Evolutionary conservation across 2,113 vertebrate genomes (phyloP).

Genomic region (Speoplatyrhinus poulsoni): DNA sequence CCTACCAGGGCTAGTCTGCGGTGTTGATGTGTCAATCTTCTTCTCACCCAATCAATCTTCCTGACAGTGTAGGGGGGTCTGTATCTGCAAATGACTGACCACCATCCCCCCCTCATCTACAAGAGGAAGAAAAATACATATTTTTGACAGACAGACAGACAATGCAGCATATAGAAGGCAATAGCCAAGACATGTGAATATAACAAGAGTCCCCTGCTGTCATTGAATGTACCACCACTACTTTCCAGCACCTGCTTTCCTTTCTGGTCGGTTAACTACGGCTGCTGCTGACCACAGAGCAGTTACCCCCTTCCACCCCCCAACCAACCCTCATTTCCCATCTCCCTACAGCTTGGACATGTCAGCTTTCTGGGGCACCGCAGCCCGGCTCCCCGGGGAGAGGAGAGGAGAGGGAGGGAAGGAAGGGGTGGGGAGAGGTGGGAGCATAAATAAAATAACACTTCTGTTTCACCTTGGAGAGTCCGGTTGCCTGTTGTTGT

Average conservation of each 20-base stretch:
- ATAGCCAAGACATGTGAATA: too few relatives aligned
- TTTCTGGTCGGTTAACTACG: too few relatives aligned
- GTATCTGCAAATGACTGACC: conserved; percentile 9
- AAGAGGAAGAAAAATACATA: background rate
- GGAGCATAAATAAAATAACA: conserved; percentile 72
- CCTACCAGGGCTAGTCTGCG: conserved; percentile 57
- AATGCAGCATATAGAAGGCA: too few relatives aligned
- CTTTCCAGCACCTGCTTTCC: too few relatives aligned
- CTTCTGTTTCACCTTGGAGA: conserved; percentile 67
- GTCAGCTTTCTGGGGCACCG: conserved; percentile 72
- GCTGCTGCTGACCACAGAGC: too few relatives aligned
- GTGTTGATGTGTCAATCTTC: conserved; percentile 59
- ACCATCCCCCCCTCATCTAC: background rate
- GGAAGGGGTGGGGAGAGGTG: conserved; percentile 22
- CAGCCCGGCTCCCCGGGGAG: conserved; percentile 54
- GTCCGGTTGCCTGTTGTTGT: conserved; percentile 46
- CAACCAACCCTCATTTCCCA: too few relatives aligned
- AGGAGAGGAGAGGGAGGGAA: conserved; percentile 4
- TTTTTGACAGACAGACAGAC: too few relatives aligned
- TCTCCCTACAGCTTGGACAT: conserved; percentile 48
- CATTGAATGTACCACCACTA: too few relatives aligned
- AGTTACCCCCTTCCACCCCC: too few relatives aligned
- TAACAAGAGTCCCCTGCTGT: too few relatives aligned
- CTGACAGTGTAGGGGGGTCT: conserved; percentile 14
- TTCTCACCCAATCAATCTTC: conserved; percentile 62